Evolutionary conservation across 2,797 vertebrate genomes (phyloP).

Genomic region (Dendrocincla tyrannina): DNA sequence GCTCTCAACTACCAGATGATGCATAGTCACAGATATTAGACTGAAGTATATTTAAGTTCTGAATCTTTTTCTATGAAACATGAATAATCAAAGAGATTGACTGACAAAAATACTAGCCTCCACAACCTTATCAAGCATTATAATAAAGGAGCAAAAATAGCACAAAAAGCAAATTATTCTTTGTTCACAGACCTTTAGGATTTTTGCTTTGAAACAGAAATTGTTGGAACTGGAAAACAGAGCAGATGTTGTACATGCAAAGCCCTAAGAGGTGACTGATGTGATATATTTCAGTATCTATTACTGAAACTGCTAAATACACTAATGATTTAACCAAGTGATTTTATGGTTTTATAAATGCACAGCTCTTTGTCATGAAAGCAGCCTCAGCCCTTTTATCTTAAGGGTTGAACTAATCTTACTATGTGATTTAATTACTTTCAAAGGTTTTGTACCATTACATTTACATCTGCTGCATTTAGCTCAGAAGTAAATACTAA

Average conservation of each 20-base stretch:
- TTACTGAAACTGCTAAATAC: neutral
- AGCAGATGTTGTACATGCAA: neutral
- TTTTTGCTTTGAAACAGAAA: conserved; percentile 30
- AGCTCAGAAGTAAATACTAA: neutral
- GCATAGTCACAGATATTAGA: neutral
- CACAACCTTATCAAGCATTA: neutral
- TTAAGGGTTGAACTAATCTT: conserved; percentile 9
- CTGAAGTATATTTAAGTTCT: neutral
- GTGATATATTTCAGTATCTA: neutral
- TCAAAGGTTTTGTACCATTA: neutral
- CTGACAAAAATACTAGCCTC: neutral
- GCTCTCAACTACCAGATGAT: neutral
- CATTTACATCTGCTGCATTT: neutral
- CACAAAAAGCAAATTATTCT: neutral
- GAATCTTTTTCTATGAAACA: neutral
- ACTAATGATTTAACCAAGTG: neutral
- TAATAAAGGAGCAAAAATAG: neutral
- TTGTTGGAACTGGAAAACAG: neutral
- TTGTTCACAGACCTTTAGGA: neutral
- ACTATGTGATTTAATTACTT: conserved; percentile 3
- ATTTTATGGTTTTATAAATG: conserved; percentile 38
- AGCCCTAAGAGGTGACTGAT: neutral
- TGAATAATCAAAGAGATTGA: neutral
- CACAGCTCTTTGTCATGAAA: neutral
- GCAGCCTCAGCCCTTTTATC: neutral